A percentile compares a stretch with the other conserved stretches of the same genome.
These are phyloP conservation scores for Tenthredo amoena DNA, from an alignment of 2,888 invertebrate species.

Conservation along the genomic window DNA sequence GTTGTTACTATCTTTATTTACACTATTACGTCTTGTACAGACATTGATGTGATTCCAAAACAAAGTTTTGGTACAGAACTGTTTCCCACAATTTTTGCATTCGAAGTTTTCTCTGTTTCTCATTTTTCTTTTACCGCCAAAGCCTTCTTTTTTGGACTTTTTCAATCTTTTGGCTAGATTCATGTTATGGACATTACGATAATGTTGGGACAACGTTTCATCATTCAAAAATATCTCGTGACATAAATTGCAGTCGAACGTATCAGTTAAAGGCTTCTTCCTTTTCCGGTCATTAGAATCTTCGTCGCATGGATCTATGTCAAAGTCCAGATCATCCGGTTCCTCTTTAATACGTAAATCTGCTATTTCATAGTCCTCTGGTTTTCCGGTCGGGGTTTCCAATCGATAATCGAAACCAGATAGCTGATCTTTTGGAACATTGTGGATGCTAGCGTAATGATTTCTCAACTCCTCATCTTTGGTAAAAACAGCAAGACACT, in stretches of 20 bases:
- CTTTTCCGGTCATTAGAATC: slow-evolving; percentile 68
- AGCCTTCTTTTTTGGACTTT: slow-evolving; percentile 62
- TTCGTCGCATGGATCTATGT: slow-evolving; percentile 64
- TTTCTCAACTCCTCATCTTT: slow-evolving; percentile 79
- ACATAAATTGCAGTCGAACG: slow-evolving; percentile 74
- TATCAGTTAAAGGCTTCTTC: slow-evolving; percentile 67
- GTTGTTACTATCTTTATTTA: slow-evolving; percentile 55
- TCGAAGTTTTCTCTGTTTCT: slow-evolving; percentile 69
- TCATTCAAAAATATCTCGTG: slow-evolving; percentile 74
- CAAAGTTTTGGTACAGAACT: slow-evolving; percentile 72
- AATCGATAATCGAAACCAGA: slow-evolving; percentile 71
- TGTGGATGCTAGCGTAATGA: slow-evolving; percentile 78
- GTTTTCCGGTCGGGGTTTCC: slow-evolving; percentile 57
- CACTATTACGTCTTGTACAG: slow-evolving; percentile 65
- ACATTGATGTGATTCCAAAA: slow-evolving; percentile 73
- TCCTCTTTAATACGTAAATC: slow-evolving; percentile 73
- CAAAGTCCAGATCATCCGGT: slow-evolving; percentile 73
- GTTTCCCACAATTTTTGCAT: slow-evolving; percentile 73
- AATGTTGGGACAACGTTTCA: slow-evolving; percentile 72
- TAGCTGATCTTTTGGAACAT: slow-evolving; percentile 74
- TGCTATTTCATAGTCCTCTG: slow-evolving; percentile 58
- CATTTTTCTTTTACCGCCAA: slow-evolving; percentile 58
- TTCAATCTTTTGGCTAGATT: slow-evolving; percentile 70
- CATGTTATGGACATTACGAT: slow-evolving; percentile 74
- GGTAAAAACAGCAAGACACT: slow-evolving; percentile 82